phyloP scores from a whole-genome alignment of 92 coral and sea anemone genomes.

The Porites lobata region DNA sequence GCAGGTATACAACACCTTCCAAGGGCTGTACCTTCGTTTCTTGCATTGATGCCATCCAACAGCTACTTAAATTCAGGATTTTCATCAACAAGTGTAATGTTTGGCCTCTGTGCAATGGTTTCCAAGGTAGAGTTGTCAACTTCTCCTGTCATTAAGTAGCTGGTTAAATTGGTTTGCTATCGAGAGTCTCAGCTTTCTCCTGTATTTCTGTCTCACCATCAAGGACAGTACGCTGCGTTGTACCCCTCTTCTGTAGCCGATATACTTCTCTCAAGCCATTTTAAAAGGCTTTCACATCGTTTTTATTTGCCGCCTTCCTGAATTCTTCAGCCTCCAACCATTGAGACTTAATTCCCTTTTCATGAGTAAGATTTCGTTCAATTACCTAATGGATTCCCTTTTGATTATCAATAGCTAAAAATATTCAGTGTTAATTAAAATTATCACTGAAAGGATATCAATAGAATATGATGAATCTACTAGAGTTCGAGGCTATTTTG shows the following conservation, averaged over 20 bases:
- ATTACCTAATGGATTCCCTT: too few species aligned
- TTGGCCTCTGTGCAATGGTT: background rate
- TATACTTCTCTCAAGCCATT: background rate
- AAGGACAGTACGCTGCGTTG: background rate
- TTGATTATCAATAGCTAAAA: too few species aligned
- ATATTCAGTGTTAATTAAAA: too few species aligned
- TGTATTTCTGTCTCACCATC: background rate
- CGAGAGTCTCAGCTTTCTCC: background rate
- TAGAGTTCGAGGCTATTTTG: too few species aligned
- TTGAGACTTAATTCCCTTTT: background rate
- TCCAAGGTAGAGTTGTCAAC: too few species aligned
- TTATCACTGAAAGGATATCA: too few species aligned
- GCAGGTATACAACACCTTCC: background rate
- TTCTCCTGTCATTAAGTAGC: too few species aligned
- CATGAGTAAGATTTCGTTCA: too few species aligned
- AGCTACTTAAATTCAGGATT: background rate
- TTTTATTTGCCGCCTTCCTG: background rate
- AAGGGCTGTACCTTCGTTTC: too few species aligned
- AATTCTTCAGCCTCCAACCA: constrained; percentile 2
- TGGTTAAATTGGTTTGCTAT: background rate
- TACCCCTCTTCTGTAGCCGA: background rate
- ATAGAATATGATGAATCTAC: too few species aligned
- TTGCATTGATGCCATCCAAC: background rate
- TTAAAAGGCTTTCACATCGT: background rate
- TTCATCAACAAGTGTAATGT: too few species aligned